These are phyloP conservation scores for Enteromius unitaeniatus DNA, from an alignment of 2,797 vertebrate genomes.

Conservation along the genomic window DNA sequence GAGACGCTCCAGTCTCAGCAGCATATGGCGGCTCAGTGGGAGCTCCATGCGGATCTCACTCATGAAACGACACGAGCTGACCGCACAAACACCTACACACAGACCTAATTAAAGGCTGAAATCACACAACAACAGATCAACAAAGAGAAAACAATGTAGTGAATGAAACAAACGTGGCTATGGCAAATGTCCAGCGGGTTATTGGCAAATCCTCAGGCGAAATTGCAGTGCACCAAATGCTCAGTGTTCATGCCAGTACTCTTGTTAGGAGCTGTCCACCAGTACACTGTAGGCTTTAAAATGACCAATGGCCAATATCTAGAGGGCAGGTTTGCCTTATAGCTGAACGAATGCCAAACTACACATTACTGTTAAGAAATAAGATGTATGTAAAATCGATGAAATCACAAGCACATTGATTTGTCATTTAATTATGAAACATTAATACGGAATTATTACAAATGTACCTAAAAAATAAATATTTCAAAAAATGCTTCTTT, in stretches of 20 bases:
- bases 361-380: neutral
- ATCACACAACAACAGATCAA: constrained; percentile 6
- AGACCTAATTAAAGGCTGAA: neutral
- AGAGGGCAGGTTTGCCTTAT: neutral
- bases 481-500: neutral
- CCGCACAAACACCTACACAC: constrained; percentile 5
- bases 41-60: constrained; percentile 70
- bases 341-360: neutral
- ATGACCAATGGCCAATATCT: neutral
- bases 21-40: constrained; percentile 79
- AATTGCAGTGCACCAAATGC: constrained; percentile 16
- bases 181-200: neutral
- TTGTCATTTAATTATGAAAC: neutral
- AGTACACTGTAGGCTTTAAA: neutral
- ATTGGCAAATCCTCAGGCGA: neutral
- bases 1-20: constrained; percentile 68
- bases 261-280: neutral
- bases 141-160: neutral
- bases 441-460: neutral
- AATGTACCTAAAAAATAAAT: neutral
- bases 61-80: constrained; percentile 60
- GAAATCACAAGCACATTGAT: neutral
- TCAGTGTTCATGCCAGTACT: neutral
- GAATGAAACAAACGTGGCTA: neutral
- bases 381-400: neutral